Evolutionary conservation across 1,140 invertebrate genomes (phyloP), one percentile per base, ranked within the genome.

Genomic region (Lanistes nyassanus): DNA sequence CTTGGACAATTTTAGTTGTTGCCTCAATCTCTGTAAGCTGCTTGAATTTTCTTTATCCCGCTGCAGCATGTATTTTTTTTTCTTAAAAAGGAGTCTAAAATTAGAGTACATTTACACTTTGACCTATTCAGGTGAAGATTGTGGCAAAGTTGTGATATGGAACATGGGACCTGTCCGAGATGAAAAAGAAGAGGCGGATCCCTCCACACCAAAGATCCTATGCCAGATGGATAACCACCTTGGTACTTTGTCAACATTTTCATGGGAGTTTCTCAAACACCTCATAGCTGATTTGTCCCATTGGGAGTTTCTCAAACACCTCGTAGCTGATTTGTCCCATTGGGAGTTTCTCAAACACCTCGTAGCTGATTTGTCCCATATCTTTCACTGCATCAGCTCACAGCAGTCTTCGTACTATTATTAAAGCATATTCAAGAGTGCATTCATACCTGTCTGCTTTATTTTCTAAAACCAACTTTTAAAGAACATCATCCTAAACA

Each of bases 201-300:
- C 93, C 75, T 93, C 93, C 86, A 91, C 97, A 73, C 96, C 97
- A 51, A 97, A 97, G 91, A 93, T 97, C 91, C 90, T 99, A 0
- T 98, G 97, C 88, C 96, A 98, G 90, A 94, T 99, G 92, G 97
- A 99, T 84, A 94, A 95, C 89, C 95, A 96, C 88, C 91, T 97
- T 87, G 95, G 95, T 47, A 47, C 5, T 47, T 47, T 47, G 42
- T 47, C 42, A 3, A 1, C 5, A 0, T 47, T 13, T 47, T 47
- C 42, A 47, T 47, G 9, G 19, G 42, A 13, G 39, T n/a, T n/a
- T n/a, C n/a, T n/a, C n/a, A n/a, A n/a, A n/a, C n/a, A n/a, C n/a
- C n/a, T n/a, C n/a, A n/a, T n/a, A n/a, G n/a, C n/a, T n/a, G n/a
- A n/a, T n/a, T n/a, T n/a, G n/a, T n/a, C n/a, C n/a, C n/a, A n/a